These are phyloP conservation scores for Enteromius trimaculatus DNA, from an alignment of 2,797 vertebrate genomes.

Conservation along the genomic window DNA sequence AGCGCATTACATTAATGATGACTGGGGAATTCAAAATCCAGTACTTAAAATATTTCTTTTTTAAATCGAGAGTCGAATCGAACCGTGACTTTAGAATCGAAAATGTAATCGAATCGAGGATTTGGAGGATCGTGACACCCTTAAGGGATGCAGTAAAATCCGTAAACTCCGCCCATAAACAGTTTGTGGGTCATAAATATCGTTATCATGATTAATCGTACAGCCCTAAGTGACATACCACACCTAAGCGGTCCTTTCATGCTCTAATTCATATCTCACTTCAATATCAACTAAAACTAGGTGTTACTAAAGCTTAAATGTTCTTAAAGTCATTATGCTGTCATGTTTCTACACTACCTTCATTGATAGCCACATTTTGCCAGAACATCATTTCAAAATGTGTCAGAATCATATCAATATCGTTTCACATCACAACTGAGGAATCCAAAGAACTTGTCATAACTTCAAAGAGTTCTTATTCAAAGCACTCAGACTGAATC, in stretches of 20 bases:
- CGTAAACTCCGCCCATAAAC: too few relatives aligned
- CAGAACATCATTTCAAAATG: constrained; percentile 25
- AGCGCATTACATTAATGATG: too few relatives aligned
- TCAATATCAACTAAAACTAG: constrained; percentile 19
- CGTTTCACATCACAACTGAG: neutral
- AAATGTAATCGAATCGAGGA: too few relatives aligned
- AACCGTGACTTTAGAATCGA: too few relatives aligned
- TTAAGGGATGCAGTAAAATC: too few relatives aligned
- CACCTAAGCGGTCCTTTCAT: constrained; percentile 4
- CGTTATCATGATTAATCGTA: too few relatives aligned
- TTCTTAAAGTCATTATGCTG: constrained; percentile 10
- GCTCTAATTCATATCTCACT: neutral
- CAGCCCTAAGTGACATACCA: neutral
- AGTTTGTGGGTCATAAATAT: too few relatives aligned
- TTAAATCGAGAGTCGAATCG: too few relatives aligned
- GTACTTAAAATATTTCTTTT: too few relatives aligned
- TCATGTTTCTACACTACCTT: constrained; percentile 6
- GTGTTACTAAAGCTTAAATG: constrained; percentile 9
- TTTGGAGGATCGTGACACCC: too few relatives aligned
- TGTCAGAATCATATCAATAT: constrained; percentile 11
- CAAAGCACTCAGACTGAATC: constrained; percentile 11
- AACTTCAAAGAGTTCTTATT: constrained; percentile 17
- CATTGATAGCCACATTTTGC: neutral
- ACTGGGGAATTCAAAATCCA: too few relatives aligned
- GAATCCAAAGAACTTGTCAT: constrained; percentile 23